Conservation (phyloP, 2,113 vertebrate genomes). For the Lamprotornis superbus region DNA sequence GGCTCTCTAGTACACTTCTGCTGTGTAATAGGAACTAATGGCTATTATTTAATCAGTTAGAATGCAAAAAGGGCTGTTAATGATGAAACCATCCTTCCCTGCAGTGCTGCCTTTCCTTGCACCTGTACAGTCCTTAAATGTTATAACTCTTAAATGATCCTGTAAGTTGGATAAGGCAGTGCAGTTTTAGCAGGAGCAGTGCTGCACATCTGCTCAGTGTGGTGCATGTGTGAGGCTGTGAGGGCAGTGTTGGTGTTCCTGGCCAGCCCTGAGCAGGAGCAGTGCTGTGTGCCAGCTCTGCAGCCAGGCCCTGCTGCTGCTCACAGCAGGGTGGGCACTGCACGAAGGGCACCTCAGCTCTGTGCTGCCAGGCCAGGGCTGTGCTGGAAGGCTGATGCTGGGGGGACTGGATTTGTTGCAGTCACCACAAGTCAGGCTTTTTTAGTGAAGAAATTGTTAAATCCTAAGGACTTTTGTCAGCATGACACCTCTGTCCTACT, state of each 20-base stretch:
- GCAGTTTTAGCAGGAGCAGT: neutral
- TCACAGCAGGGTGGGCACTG: neutral
- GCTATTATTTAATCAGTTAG: neutral
- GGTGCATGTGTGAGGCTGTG: accelerated
- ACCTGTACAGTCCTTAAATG: neutral
- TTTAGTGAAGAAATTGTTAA: neutral
- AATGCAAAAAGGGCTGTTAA: neutral
- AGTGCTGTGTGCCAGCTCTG: neutral
- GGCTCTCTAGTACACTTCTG: neutral
- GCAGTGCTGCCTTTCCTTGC: neutral
- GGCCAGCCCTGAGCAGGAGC: neutral
- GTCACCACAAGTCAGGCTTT: neutral
- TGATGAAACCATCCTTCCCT: neutral
- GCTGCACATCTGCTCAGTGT: accelerated
- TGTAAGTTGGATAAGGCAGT: neutral
- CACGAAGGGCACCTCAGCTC: neutral
- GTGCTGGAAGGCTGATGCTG: neutral
- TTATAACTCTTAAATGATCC: neutral
- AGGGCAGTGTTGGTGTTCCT: neutral
- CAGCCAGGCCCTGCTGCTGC: neutral
- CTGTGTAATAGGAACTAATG: neutral
- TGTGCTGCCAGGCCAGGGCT: neutral
- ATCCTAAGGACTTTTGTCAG: neutral
- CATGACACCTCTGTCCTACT: neutral
- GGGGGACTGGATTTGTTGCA: neutral